Evolutionary conservation across 2,888 invertebrate genomes (phyloP).

Genomic region (Eupithecia centaureata): DNA sequence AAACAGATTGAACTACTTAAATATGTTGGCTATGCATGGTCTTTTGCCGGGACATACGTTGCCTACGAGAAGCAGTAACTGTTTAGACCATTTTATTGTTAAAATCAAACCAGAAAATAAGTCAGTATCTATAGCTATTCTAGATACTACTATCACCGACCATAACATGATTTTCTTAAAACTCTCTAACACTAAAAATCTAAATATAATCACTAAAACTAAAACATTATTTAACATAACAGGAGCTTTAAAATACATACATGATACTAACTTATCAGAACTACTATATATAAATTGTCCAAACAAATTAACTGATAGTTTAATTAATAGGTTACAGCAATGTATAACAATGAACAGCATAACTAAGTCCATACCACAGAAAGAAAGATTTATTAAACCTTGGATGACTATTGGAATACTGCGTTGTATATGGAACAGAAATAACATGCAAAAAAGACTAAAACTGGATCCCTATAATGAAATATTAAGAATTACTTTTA

Average conservation of each 20-base stretch:
- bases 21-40: constrained; percentile 11
- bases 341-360: neutral
- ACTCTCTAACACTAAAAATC: neutral
- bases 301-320: neutral
- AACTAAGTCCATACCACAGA: neutral
- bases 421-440: constrained; percentile 4
- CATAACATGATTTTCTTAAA: constrained; percentile 6
- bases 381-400: constrained; percentile 5
- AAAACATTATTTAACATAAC: neutral
- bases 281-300: neutral
- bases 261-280: neutral
- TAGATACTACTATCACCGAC: constrained; percentile 8
- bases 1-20: constrained; percentile 9
- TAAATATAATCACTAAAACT: neutral
- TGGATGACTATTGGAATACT: constrained; percentile 11
- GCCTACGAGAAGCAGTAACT: neutral
- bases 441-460: too few species aligned
- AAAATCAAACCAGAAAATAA: constrained; percentile 10
- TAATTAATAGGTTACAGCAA: neutral
- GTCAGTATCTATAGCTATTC: neutral
- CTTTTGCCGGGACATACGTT: neutral
- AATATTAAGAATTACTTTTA: too few species aligned
- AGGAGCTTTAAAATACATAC: neutral
- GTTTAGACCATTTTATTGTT: constrained; percentile 7
- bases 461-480: too few species aligned